phyloP scores from a whole-genome alignment of 2,888 invertebrate genomes.

The Synanthedon myopaeformis region DNA sequence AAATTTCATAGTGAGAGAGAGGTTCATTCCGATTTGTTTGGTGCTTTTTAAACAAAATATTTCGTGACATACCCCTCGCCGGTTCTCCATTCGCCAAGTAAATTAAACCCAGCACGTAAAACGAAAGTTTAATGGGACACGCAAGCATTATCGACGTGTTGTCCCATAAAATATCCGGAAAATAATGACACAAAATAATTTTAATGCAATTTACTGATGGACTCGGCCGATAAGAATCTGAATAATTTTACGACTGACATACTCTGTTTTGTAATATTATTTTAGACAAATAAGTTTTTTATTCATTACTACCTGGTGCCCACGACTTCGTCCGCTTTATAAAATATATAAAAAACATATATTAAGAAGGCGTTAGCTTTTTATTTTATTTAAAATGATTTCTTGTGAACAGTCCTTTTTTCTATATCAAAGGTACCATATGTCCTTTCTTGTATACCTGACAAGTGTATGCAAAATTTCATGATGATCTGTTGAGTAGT shows the following conservation, averaged over 20 bases:
- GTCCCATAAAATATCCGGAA: slow-evolving; percentile 11
- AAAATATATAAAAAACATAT: too few relatives aligned
- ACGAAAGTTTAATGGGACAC: slow-evolving; percentile 9
- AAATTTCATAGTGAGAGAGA: too few relatives aligned
- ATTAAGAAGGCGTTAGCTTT: too few relatives aligned
- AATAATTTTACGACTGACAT: slow-evolving; percentile 12
- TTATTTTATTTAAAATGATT: too few relatives aligned
- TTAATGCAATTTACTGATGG: background rate
- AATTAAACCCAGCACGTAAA: slow-evolving; percentile 10
- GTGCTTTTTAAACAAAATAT: slow-evolving; percentile 2
- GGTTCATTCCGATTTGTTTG: background rate
- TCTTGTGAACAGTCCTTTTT: too few relatives aligned
- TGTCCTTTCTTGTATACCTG: too few relatives aligned
- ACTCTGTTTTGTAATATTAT: slow-evolving; percentile 14
- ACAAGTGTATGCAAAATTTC: too few relatives aligned
- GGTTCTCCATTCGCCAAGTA: slow-evolving; percentile 6
- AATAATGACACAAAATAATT: slow-evolving; percentile 14
- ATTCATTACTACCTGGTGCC: too few relatives aligned
- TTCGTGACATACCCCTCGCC: slow-evolving; percentile 6
- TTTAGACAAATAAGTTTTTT: too few relatives aligned
- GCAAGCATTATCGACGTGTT: slow-evolving; percentile 17
- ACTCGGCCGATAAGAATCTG: background rate
- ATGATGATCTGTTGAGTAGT: too few relatives aligned
- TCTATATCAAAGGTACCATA: too few relatives aligned
- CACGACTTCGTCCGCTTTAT: slow-evolving; percentile 17